Percentiles rank a stretch among this genome's conserved stretches.
These are phyloP conservation scores for Solenopsis fugax DNA, from an alignment of 1,140 invertebrate genomes.

Conservation along the genomic window DNA sequence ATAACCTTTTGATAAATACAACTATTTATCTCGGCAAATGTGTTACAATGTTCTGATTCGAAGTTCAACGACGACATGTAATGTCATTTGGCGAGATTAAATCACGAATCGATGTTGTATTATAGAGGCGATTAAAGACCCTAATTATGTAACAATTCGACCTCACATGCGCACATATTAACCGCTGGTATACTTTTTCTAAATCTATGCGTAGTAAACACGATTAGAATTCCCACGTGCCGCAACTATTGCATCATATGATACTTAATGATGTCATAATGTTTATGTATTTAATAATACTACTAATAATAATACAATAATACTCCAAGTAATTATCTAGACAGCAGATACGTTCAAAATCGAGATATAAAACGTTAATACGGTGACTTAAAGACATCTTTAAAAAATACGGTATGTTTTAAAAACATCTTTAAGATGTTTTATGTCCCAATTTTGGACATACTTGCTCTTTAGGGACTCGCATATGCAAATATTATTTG, in stretches of 20 bases:
- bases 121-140: conserved; percentile 1
- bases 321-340: not conserved
- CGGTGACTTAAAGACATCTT: too few species aligned
- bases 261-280: not conserved
- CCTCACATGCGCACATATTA: not conserved
- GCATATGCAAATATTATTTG: too few species aligned
- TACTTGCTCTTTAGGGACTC: too few species aligned
- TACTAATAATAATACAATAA: not conserved
- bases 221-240: conserved; percentile 26
- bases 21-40: conserved; percentile 45
- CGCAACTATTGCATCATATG: not conserved
- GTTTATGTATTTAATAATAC: not conserved
- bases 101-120: conserved; percentile 11
- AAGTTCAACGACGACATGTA: conserved; percentile 43
- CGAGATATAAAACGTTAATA: too few species aligned
- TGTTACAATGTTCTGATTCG: conserved; percentile 55
- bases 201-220: not conserved
- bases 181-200: not conserved
- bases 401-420: too few species aligned
- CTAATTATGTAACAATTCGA: conserved; percentile 29
- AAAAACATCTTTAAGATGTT: too few species aligned
- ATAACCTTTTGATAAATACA: conserved; percentile 25
- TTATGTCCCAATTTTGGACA: too few species aligned
- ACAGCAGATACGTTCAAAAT: too few species aligned
- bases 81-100: conserved; percentile 34